Evolutionary conservation across 1,140 invertebrate genomes (phyloP).

Genomic region (Aphaenogaster rudis): DNA sequence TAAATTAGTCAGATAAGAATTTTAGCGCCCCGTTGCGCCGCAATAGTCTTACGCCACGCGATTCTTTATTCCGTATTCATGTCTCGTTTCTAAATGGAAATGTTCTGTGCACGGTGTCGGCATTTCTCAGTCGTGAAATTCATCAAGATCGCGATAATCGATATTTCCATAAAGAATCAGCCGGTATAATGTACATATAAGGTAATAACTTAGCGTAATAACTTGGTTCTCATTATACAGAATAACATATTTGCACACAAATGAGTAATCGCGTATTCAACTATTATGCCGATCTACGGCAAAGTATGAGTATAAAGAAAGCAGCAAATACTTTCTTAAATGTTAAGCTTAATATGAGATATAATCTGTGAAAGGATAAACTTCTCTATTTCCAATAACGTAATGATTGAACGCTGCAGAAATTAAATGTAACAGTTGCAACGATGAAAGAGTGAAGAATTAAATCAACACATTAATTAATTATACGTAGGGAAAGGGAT

Average conservation of each 20-base stretch:
- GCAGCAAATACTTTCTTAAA: background rate
- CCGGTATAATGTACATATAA: background rate
- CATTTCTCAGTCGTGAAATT: constrained; percentile 8
- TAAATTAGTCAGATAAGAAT: constrained; percentile 73
- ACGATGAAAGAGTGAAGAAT: background rate
- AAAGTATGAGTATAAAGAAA: background rate
- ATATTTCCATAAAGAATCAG: background rate
- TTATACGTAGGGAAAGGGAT: background rate
- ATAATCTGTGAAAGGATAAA: background rate
- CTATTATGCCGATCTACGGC: background rate
- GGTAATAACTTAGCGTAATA: background rate
- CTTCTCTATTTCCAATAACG: background rate
- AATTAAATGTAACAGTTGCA: background rate
- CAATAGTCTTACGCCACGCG: background rate
- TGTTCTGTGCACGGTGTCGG: background rate
- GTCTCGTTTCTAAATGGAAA: constrained; percentile 2
- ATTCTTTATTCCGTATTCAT: background rate
- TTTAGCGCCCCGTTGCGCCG: constrained; percentile 54
- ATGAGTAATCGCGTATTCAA: background rate
- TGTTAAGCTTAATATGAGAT: background rate
- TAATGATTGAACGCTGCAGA: background rate
- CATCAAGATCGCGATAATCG: constrained; percentile 27
- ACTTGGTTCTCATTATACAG: background rate
- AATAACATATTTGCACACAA: background rate
- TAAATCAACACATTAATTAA: background rate